phyloP scores from a whole-genome alignment of 2,797 vertebrate genomes.

The Chaenodraco wilsoni region DNA sequence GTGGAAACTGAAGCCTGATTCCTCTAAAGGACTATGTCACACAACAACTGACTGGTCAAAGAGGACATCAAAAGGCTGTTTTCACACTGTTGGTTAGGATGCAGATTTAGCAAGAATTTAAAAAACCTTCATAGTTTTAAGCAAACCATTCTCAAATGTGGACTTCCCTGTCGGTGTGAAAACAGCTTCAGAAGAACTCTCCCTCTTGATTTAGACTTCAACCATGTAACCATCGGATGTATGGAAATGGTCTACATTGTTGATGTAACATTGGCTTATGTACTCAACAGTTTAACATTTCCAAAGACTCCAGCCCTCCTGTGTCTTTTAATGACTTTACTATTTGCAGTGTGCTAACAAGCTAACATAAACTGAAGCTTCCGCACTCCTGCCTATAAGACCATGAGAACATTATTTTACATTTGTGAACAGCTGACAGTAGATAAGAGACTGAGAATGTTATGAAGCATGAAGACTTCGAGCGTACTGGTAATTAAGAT shows the following conservation, averaged over 20 bases:
- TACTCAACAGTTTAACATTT: constrained; percentile 52
- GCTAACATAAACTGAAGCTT: constrained; percentile 74
- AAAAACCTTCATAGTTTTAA: not conserved
- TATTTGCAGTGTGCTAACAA: constrained; percentile 71
- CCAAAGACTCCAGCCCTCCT: constrained; percentile 52
- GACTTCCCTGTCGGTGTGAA: constrained; percentile 33
- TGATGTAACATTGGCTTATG: constrained; percentile 11
- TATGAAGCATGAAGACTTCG: constrained; percentile 57
- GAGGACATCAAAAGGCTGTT: constrained; percentile 20
- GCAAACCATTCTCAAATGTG: constrained; percentile 16
- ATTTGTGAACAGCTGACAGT: constrained; percentile 67
- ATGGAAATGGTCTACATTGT: not conserved
- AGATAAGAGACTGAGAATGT: constrained; percentile 63
- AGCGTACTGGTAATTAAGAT: constrained; percentile 61
- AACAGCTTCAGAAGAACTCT: not conserved
- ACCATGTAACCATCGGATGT: constrained; percentile 21
- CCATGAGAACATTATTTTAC: constrained; percentile 71
- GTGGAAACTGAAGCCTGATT: constrained; percentile 44
- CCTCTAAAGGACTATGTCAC: constrained; percentile 19
- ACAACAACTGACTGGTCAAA: constrained; percentile 33
- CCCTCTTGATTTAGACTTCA: constrained; percentile 11
- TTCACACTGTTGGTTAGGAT: constrained; percentile 39
- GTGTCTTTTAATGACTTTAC: constrained; percentile 63
- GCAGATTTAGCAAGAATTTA: not conserved
- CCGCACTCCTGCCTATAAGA: constrained; percentile 68